Evolutionary conservation across 2,113 vertebrate species (phyloP).

Genomic region (Pycnonotus jocosus): DNA sequence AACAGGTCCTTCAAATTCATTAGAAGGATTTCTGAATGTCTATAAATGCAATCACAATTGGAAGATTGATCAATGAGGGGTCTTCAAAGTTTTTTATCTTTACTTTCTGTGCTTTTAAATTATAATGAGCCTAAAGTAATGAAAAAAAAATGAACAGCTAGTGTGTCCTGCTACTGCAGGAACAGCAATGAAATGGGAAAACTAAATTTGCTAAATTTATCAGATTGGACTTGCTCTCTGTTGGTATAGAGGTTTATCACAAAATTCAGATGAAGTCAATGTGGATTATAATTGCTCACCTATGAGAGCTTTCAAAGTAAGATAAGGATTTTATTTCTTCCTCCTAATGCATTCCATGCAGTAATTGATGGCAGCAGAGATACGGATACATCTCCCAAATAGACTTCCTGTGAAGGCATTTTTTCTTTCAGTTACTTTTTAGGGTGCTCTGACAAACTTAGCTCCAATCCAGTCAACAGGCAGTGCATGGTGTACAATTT

Average conservation of each 20-base stretch:
- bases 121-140: neutral
- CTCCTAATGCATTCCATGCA: neutral
- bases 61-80: neutral
- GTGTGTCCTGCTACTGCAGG: neutral
- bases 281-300: neutral
- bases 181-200: neutral
- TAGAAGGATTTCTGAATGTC: neutral
- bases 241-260: neutral
- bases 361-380: neutral
- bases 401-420: neutral
- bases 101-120: neutral
- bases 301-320: neutral
- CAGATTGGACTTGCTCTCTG: neutral
- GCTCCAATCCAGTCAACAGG: neutral
- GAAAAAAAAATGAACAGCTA: neutral
- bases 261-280: neutral
- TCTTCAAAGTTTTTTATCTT: neutral
- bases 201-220: neutral
- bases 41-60: neutral
- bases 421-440: neutral
- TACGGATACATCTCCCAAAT: neutral
- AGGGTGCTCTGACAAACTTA: neutral
- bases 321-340: neutral
- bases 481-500: neutral
- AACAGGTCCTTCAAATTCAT: neutral